Conservation (phyloP, 1,140 invertebrate genomes). For the Drosophila subpulchrella region DNA sequence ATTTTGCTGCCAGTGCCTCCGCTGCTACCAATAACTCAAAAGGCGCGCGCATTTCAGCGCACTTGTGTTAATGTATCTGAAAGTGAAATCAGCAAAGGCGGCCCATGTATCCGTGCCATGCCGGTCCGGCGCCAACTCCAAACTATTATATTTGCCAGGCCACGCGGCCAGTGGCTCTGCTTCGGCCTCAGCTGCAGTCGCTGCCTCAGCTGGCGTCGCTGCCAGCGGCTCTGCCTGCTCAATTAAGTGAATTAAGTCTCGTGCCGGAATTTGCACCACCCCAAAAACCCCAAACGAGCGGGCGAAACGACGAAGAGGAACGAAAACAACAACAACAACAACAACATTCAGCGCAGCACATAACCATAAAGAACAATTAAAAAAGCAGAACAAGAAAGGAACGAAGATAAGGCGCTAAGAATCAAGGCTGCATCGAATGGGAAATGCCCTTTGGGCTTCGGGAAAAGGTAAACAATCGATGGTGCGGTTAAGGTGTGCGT, state of each 20-base stretch:
- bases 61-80: constrained; percentile 79
- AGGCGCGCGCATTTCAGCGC: constrained; percentile 68
- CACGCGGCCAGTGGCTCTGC: constrained; percentile 30
- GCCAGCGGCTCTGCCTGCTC: constrained; percentile 54
- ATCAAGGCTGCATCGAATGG: constrained; percentile 24
- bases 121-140: constrained; percentile 65
- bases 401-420: constrained; percentile 30
- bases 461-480: constrained; percentile 4
- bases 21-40: constrained; percentile 75
- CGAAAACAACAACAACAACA: constrained; percentile 55
- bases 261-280: constrained; percentile 76
- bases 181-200: not conserved
- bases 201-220: not conserved
- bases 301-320: constrained; percentile 22
- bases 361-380: constrained; percentile 71
- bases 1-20: constrained; percentile 5
- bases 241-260: constrained; percentile 80
- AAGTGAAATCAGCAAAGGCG: constrained; percentile 68
- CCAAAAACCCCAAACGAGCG: constrained; percentile 20
- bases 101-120: constrained; percentile 36
- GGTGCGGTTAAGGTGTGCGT: constrained; percentile 9
- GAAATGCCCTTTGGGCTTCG: constrained; percentile 19
- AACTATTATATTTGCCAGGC: constrained; percentile 71
- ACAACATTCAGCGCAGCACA: constrained; percentile 6
- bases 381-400: constrained; percentile 52